These are phyloP conservation scores for Manis javanica DNA, from an alignment of 2,797 vertebrate species.

Conservation along the genomic window DNA sequence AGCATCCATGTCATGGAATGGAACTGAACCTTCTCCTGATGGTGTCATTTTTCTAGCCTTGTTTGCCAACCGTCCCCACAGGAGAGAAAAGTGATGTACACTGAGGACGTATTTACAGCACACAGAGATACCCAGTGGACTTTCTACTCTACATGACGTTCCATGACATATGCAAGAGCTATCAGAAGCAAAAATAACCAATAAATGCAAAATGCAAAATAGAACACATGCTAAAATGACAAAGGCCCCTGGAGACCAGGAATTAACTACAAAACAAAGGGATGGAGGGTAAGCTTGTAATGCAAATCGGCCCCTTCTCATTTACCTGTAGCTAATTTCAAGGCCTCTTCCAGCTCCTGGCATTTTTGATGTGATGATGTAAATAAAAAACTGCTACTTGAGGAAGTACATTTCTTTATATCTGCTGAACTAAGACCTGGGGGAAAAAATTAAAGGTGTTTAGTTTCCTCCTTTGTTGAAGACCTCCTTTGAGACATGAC, in stretches of 20 bases:
- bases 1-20: background rate
- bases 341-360: conserved; percentile 74
- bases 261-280: background rate
- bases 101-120: background rate
- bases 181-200: background rate
- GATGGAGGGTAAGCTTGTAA: background rate
- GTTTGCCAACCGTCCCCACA: background rate
- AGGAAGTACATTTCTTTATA: conserved; percentile 76
- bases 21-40: background rate
- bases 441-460: conserved; percentile 31
- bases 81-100: background rate
- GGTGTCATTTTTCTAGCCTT: background rate
- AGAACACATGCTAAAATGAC: background rate
- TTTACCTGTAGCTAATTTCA: conserved; percentile 84
- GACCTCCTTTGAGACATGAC: background rate
- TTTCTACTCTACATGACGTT: background rate
- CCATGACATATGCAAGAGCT: background rate
- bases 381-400: background rate
- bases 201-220: background rate
- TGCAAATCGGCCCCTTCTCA: background rate
- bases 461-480: conserved; percentile 38
- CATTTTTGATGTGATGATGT: conserved; percentile 71
- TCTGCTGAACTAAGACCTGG: conserved; percentile 75
- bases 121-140: background rate
- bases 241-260: background rate